phyloP scores from a whole-genome alignment of 2,113 vertebrate species.

The Todiramphus saurophagus region DNA sequence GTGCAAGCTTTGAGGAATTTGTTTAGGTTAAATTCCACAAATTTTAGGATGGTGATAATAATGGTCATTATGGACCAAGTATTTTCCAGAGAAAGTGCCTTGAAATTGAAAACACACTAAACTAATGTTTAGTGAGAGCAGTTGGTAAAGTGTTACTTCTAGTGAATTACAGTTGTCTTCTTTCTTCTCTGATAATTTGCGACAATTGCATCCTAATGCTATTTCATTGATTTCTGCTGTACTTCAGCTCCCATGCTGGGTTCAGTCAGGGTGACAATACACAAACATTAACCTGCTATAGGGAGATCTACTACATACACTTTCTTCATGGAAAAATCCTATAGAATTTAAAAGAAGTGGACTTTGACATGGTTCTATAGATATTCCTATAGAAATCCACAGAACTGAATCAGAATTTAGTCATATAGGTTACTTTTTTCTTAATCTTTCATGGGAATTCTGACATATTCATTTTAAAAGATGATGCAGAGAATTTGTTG shows the following conservation, averaged over 20 bases:
- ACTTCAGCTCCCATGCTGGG: slow-evolving; percentile 69
- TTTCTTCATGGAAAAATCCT: background rate
- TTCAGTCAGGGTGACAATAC: slow-evolving; percentile 59
- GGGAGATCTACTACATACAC: background rate
- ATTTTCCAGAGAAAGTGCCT: slow-evolving; percentile 43
- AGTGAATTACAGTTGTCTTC: slow-evolving; percentile 73
- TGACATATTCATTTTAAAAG: background rate
- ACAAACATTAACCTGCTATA: slow-evolving; percentile 20
- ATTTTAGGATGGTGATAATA: slow-evolving; percentile 63
- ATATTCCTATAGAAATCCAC: background rate
- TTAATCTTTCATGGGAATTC: background rate
- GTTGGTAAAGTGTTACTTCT: slow-evolving; percentile 63
- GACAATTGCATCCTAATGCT: slow-evolving; percentile 74
- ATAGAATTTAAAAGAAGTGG: background rate
- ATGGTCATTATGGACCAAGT: slow-evolving; percentile 62
- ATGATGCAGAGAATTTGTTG: background rate
- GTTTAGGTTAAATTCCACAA: slow-evolving; percentile 70
- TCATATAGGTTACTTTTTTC: background rate
- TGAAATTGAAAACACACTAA: slow-evolving; percentile 65
- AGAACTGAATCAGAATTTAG: background rate
- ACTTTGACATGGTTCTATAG: background rate
- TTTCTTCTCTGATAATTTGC: slow-evolving; percentile 70
- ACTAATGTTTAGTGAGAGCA: slow-evolving; percentile 66
- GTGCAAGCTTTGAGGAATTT: slow-evolving; percentile 58
- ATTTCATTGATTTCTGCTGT: slow-evolving; percentile 74